Evolutionary conservation across 2,113 vertebrate genomes (phyloP).

Genomic region (Cyanoderma ruficeps): DNA sequence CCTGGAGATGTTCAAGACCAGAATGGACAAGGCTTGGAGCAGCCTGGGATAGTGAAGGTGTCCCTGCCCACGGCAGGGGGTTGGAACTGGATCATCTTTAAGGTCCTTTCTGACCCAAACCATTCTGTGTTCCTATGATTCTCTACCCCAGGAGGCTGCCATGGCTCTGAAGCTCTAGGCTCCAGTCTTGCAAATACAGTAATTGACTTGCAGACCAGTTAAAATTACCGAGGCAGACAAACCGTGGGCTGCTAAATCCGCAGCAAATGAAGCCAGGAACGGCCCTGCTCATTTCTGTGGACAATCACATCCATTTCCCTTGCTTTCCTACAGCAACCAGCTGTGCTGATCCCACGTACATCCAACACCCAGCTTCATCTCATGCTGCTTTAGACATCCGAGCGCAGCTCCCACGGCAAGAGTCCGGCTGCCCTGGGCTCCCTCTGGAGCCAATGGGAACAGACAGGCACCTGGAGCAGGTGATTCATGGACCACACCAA

Average conservation of each 20-base stretch:
- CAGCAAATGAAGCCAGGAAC: background rate
- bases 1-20: background rate
- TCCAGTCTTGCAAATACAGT: background rate
- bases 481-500: constrained; percentile 65
- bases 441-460: background rate
- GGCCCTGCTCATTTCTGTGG: background rate
- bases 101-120: background rate
- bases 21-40: background rate
- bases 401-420: background rate
- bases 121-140: background rate
- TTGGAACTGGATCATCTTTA: background rate
- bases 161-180: background rate
- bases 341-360: background rate
- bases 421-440: background rate
- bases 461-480: constrained; percentile 6
- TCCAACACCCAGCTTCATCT: background rate
- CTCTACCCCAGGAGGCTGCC: background rate
- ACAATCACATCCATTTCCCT: background rate
- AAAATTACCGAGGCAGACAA: background rate
- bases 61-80: background rate
- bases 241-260: background rate
- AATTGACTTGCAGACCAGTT: background rate
- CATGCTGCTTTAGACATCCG: accelerated
- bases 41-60: background rate
- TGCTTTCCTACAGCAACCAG: background rate